Evolutionary conservation across 2,113 vertebrate species (phyloP).

Genomic region (Limnothrissa miodon): DNA sequence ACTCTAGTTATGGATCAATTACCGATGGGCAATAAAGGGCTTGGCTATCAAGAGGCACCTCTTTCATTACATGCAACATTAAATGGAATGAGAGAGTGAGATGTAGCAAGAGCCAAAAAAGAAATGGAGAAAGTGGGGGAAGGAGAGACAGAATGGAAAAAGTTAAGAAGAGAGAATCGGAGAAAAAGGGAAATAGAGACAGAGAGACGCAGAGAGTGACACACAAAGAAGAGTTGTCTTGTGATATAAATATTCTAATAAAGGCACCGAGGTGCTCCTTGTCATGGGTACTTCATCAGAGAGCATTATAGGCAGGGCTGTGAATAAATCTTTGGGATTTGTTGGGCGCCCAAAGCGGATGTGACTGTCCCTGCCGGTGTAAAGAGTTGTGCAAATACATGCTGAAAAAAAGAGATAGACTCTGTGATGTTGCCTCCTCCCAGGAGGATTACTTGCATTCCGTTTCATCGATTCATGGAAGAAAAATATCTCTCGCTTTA

Average conservation of each 20-base stretch:
- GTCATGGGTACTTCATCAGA: conserved; percentile 27
- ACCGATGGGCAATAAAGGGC: conserved; percentile 32
- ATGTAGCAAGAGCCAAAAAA: background rate
- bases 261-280: conserved; percentile 6
- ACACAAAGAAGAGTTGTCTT: background rate
- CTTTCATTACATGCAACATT: conserved; percentile 45
- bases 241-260: conserved; percentile 33
- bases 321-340: conserved; percentile 30
- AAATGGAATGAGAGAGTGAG: conserved; percentile 35
- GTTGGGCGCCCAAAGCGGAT: background rate
- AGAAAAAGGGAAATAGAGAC: background rate
- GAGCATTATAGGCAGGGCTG: conserved; percentile 21
- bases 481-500: background rate
- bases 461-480: background rate
- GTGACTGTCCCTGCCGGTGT: background rate
- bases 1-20: conserved; percentile 44
- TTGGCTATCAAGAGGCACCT: conserved; percentile 10
- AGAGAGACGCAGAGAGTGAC: background rate
- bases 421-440: background rate
- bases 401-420: background rate
- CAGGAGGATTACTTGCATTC: background rate
- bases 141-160: background rate
- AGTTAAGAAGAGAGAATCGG: background rate
- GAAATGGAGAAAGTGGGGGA: conserved; percentile 17
- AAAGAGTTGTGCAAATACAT: background rate